phyloP scores from a whole-genome alignment of 2,888 invertebrate genomes.

The Meteorus colon region DNA sequence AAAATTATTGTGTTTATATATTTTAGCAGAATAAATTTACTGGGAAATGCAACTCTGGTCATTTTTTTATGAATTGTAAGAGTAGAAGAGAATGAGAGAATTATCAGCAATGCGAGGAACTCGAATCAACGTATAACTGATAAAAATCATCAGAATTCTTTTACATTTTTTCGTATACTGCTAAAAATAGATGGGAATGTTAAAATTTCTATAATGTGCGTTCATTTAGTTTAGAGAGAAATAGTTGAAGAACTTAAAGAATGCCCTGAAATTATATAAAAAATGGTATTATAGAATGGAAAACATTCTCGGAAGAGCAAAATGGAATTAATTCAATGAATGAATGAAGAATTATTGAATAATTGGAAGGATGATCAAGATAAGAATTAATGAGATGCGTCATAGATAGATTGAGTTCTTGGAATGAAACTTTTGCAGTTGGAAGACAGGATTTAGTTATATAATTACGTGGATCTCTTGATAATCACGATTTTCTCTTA shows the following conservation, averaged over 20 bases:
- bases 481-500: conserved; percentile 42
- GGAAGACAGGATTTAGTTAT: background rate
- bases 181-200: background rate
- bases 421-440: background rate
- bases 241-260: too few species aligned
- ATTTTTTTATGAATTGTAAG: too few species aligned
- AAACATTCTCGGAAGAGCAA: background rate
- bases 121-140: too few species aligned
- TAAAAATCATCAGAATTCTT: background rate
- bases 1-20: background rate
- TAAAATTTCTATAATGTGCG: background rate
- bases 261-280: background rate
- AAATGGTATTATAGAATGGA: background rate
- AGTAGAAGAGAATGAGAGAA: too few species aligned
- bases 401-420: background rate
- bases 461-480: conserved; percentile 39
- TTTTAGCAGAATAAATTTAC: background rate
- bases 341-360: background rate
- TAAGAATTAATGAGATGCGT: conserved; percentile 9
- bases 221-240: too few species aligned
- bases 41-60: too few species aligned
- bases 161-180: background rate
- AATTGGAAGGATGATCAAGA: background rate
- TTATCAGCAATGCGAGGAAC: too few species aligned
- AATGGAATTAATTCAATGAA: background rate